Base-by-base conservation (phyloP, 1,140 invertebrate genomes). In the Caenorhabditis latens region DNA sequence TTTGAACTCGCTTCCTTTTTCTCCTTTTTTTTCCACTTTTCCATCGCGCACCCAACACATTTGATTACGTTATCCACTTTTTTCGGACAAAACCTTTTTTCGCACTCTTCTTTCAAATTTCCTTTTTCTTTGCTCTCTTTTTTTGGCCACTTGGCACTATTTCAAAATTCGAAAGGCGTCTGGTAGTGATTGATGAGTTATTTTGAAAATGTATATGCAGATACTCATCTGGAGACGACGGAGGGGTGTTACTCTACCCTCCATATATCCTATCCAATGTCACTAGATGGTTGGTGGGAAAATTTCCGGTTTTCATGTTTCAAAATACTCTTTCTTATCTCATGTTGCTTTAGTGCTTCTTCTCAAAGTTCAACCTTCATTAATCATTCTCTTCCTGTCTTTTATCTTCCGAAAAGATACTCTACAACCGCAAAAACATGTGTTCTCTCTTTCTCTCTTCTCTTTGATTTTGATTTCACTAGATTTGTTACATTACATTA, bases 31-130 rank as follows among this genome's bases (percentile, higher is more conserved):
- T 48, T 50, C 43, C 40, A 48, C 40, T 79, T 50, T 50, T 50
- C 46, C 46, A 13, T 53, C 46, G 46, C 43, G 46, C 71, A 50
- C 71, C 43, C 43, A 71, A 50, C 43, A 24, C 71, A 79, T 79
- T 79, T 79, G 71, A 79, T 79, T 79, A 79, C 71, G 71, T 79
- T 79, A 79, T 79, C 43, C 71, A 50, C 46, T 53, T 79, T 79
- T 79, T 79, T 40, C n/a, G 11, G 8, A 16, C 8, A 48, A 79
- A 42, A 50, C 14, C 46, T 16, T 71, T 71, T 21, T 46, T 71
- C 65, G 46, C 65, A 71, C 65, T 46, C 42, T 48, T 14, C n/a
- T 40, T 50, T 53, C 50, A 79, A 79, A 79, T 79, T 79, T 79
- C 46, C n/a, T 53, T 71, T 46, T 48, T 48, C 13, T 50, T 42